phyloP scores from a whole-genome alignment of 2,113 vertebrate genomes.

The Hyperopisus bebe region DNA sequence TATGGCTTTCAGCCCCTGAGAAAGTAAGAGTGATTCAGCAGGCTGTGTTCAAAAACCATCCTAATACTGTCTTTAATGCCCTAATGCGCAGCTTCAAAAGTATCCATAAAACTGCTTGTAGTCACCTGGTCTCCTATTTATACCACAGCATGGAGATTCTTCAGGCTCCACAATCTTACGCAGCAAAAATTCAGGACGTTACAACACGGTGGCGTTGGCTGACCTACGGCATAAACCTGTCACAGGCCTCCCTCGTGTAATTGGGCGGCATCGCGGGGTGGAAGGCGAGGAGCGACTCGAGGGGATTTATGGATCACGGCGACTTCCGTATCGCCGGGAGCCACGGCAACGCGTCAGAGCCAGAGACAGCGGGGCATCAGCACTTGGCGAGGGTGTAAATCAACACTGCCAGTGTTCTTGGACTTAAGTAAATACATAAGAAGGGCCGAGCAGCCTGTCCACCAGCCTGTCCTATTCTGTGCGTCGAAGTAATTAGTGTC shows the following conservation, averaged over 20 bases:
- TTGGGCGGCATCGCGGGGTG: neutral
- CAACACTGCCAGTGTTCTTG: neutral
- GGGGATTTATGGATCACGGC: neutral
- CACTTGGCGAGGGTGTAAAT: neutral
- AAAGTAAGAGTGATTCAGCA: neutral
- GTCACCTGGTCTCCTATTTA: neutral
- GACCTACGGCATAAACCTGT: neutral
- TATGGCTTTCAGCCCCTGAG: neutral
- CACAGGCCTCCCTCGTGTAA: neutral
- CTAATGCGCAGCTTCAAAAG: neutral
- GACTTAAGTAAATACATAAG: neutral
- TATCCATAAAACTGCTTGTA: neutral
- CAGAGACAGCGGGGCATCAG: neutral
- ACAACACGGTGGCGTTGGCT: neutral
- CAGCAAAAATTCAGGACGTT: neutral
- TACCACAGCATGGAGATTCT: neutral
- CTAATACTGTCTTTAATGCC: neutral
- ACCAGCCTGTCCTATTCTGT: neutral
- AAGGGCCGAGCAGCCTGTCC: neutral
- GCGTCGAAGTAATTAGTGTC: neutral
- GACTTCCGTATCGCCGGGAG: neutral
- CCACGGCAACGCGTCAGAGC: neutral
- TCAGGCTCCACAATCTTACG: neutral
- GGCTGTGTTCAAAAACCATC: neutral
- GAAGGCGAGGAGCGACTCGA: neutral